Percentiles rank a stretch among this genome's conserved stretches.
phyloP scores from a whole-genome alignment of 2,888 invertebrate genomes.

The Chalcosyrphus nemorum region DNA sequence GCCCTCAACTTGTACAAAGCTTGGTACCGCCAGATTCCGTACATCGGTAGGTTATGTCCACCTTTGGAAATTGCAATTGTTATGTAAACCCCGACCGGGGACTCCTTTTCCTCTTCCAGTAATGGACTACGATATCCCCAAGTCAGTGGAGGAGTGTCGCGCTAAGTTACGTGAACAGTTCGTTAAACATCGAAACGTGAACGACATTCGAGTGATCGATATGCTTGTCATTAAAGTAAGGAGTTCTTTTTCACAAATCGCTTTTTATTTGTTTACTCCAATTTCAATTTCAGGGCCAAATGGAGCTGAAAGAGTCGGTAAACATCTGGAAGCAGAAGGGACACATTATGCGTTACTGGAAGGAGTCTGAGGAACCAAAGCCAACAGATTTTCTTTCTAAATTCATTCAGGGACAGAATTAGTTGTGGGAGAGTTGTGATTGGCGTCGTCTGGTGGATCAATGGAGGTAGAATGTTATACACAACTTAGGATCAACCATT shows the following conservation, averaged over 20 bases:
- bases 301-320: conserved; percentile 94
- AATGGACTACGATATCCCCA: conserved; percentile 91
- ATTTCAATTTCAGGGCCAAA: conserved; percentile 95
- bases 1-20: conserved; percentile 95
- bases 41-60: too few species aligned
- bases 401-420: conserved; percentile 84
- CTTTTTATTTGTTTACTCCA: conserved; percentile 73
- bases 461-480: not conserved
- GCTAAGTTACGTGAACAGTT: conserved; percentile 91
- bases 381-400: conserved; percentile 96
- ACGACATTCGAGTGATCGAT: conserved; percentile 94
- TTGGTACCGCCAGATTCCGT: conserved; percentile 96
- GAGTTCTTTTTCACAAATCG: too few species aligned
- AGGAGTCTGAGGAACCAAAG: conserved; percentile 91
- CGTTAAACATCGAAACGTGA: conserved; percentile 88
- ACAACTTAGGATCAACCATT: conserved; percentile 5
- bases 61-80: too few species aligned
- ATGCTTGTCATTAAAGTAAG: conserved; percentile 92
- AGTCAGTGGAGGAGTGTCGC: conserved; percentile 86
- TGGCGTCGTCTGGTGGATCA: not conserved
- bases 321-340: conserved; percentile 95
- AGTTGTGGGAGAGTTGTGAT: not conserved
- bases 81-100: conserved; percentile 54
- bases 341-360: conserved; percentile 94
- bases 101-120: conserved; percentile 84